Percentiles rank a stretch among this genome's conserved stretches.
Evolutionary conservation across 2,113 vertebrate species (phyloP).

Genomic region (Gymnorhina tibicen): DNA sequence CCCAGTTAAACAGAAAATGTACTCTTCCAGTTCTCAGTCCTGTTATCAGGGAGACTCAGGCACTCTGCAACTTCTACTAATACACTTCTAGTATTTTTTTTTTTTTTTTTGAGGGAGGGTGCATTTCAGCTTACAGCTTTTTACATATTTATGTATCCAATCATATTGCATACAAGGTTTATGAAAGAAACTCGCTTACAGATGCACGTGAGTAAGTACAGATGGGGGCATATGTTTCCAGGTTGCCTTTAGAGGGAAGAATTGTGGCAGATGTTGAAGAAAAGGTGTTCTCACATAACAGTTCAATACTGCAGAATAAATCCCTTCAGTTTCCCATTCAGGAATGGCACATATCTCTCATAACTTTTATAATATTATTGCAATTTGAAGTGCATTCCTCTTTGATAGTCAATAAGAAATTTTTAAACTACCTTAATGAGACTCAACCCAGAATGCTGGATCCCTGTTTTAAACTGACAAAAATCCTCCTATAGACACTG

Average conservation of each 20-base stretch:
- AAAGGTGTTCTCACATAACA: neutral
- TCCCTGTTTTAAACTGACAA: neutral
- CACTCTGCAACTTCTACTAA: neutral
- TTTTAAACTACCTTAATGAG: neutral
- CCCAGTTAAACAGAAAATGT: fast-evolving
- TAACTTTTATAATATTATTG: neutral
- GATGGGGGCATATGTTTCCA: neutral
- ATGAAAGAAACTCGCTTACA: neutral
- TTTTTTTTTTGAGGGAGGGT: neutral
- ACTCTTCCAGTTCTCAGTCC: neutral
- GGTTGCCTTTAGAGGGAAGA: neutral
- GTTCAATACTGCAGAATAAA: neutral
- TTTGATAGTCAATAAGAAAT: neutral
- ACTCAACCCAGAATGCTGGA: neutral
- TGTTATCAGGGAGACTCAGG: neutral
- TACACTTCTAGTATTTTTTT: neutral
- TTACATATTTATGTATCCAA: neutral
- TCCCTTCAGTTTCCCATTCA: neutral
- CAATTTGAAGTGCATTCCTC: neutral
- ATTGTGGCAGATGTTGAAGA: neutral
- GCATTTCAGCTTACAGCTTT: neutral
- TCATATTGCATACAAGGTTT: neutral
- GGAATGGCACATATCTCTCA: neutral
- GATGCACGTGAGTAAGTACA: neutral
- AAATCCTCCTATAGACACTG: neutral